Conservation (phyloP, 2,113 vertebrate genomes). For the Paraplagusia blochii region DNA sequence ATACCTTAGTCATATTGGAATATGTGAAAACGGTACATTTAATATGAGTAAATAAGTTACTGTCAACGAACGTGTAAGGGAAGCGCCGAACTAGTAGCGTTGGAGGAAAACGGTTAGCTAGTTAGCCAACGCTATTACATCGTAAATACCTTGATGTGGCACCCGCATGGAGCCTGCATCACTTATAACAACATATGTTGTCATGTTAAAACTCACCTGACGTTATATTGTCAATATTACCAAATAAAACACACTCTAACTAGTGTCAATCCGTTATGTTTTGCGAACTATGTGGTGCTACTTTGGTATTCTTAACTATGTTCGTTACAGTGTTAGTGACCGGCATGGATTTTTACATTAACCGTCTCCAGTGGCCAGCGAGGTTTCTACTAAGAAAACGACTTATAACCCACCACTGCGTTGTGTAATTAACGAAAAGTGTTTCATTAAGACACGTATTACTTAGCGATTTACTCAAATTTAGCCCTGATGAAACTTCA, state of each 20-base stretch:
- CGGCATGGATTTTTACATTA: slow-evolving; percentile 6
- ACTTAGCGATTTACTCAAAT: too few species aligned
- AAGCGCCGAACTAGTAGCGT: not conserved
- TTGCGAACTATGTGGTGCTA: too few species aligned
- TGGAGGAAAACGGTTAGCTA: slow-evolving; percentile 6
- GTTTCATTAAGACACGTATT: too few species aligned
- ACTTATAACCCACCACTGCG: too few species aligned
- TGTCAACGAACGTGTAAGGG: not conserved
- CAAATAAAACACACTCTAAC: fast-evolving
- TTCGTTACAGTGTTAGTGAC: slow-evolving; percentile 17
- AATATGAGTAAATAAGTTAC: not conserved
- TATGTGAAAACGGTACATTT: not conserved
- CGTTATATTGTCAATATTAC: not conserved
- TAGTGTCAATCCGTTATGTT: not conserved
- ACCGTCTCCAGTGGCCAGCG: not conserved
- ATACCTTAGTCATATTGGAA: too few species aligned
- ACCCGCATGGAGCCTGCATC: slow-evolving; percentile 20
- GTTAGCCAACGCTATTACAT: slow-evolving; percentile 1
- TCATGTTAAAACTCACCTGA: not conserved
- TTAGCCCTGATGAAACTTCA: too few species aligned
- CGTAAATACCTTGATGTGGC: slow-evolving; percentile 16
- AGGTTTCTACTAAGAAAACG: too few species aligned
- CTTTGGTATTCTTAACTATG: not conserved
- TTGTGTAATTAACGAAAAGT: too few species aligned
- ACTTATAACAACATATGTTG: slow-evolving; percentile 7